These are phyloP conservation scores for Ceyx erithaca DNA, from an alignment of 2,797 vertebrate genomes.

Conservation along the genomic window DNA sequence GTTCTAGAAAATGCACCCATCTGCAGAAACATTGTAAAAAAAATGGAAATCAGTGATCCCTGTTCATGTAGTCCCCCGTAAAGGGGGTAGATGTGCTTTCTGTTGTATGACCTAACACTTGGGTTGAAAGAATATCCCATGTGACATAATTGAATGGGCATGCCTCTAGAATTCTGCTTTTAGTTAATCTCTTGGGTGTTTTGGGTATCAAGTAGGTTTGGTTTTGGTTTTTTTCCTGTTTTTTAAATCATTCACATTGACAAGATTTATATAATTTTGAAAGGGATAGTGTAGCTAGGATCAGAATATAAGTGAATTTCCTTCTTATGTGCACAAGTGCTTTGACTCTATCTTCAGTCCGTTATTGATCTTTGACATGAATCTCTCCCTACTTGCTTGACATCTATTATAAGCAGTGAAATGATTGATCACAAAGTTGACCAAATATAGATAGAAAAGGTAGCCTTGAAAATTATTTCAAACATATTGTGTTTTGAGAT, in stretches of 20 bases:
- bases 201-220: background rate
- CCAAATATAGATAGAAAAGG: background rate
- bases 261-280: background rate
- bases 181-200: background rate
- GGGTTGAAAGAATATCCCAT: background rate
- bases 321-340: background rate
- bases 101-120: background rate
- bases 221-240: background rate
- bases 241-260: background rate
- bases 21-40: background rate
- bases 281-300: background rate
- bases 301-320: background rate
- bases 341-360: background rate
- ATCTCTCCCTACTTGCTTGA: background rate
- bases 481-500: background rate
- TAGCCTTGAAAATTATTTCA: background rate
- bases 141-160: background rate
- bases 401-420: background rate
- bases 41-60: background rate
- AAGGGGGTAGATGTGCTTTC: background rate
- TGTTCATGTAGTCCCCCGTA: background rate
- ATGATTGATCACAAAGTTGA: constrained; percentile 13
- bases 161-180: background rate
- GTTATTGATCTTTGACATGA: constrained; percentile 14
- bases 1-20: background rate